Conservation (phyloP, 2,888 invertebrate species). For the Andrena minutula region DNA sequence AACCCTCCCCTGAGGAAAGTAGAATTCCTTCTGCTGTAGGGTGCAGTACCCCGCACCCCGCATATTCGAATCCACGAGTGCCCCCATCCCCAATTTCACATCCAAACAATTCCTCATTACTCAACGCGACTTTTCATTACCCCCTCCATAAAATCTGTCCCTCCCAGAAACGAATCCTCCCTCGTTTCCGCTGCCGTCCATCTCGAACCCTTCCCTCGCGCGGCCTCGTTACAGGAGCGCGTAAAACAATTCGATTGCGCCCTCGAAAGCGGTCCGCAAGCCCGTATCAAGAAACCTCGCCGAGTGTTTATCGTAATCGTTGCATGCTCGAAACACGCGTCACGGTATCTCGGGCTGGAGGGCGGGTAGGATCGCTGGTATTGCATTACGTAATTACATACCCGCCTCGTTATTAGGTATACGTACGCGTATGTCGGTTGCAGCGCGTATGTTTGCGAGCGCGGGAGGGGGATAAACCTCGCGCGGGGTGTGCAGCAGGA, state of each 20-base stretch:
- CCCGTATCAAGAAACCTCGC: neutral
- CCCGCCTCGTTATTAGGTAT: conserved; percentile 60
- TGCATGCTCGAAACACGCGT: conserved; percentile 15
- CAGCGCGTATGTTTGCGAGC: neutral
- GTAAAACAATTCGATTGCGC: conserved; percentile 22
- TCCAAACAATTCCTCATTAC: conserved; percentile 8
- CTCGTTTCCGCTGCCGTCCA: conserved; percentile 3
- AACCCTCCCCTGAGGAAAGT: too few species aligned
- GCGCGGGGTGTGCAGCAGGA: conserved; percentile 33
- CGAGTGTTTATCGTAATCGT: conserved; percentile 27
- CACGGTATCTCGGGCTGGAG: conserved; percentile 41
- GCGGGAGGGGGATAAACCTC: conserved; percentile 49
- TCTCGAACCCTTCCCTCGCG: conserved; percentile 8
- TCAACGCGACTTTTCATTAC: neutral
- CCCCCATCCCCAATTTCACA: neutral
- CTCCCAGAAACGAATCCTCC: conserved; percentile 13
- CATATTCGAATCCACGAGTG: neutral
- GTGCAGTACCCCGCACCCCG: neutral
- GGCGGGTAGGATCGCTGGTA: conserved; percentile 50
- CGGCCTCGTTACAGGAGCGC: conserved; percentile 16
- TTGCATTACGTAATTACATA: conserved; percentile 66
- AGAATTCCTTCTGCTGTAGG: too few species aligned
- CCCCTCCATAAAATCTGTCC: conserved; percentile 13
- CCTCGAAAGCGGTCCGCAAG: neutral
- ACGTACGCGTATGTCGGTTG: conserved; percentile 6